Percentiles rank a stretch among this genome's conserved stretches.
These are phyloP conservation scores for Progne subis DNA, from an alignment of 2,113 vertebrate genomes.

Conservation along the genomic window DNA sequence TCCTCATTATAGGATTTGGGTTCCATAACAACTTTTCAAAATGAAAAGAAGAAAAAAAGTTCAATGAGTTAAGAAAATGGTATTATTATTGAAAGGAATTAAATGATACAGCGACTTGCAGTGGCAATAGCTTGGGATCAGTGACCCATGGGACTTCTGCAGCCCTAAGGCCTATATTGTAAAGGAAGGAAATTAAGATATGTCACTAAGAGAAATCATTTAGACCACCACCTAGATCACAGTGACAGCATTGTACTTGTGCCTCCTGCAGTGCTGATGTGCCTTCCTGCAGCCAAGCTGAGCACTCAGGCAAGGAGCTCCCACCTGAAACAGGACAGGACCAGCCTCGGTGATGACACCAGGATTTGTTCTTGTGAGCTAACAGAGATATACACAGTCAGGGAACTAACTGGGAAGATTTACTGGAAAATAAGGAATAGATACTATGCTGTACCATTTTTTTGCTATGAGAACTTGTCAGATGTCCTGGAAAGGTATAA, in stretches of 20 bases:
- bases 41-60: not conserved
- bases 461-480: not conserved
- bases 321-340: not conserved
- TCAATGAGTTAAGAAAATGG: not conserved
- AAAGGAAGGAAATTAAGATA: not conserved
- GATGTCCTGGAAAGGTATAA: conserved; percentile 32
- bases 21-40: not conserved
- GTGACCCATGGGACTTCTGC: not conserved
- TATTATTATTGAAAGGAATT: not conserved
- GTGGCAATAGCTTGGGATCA: not conserved
- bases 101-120: not conserved
- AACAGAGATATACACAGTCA: not conserved
- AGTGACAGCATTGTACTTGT: accelerated
- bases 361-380: not conserved
- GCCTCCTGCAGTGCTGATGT: not conserved
- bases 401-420: not conserved
- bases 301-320: not conserved
- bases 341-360: not conserved
- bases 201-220: not conserved
- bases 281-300: not conserved
- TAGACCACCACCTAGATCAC: not conserved
- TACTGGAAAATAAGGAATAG: not conserved
- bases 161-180: not conserved
- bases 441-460: not conserved
- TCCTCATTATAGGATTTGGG: not conserved